A percentile compares a stretch with the other conserved stretches of the same genome.
Evolutionary conservation across 2,797 vertebrate species (phyloP).

Genomic region (Antrozous pallidus): DNA sequence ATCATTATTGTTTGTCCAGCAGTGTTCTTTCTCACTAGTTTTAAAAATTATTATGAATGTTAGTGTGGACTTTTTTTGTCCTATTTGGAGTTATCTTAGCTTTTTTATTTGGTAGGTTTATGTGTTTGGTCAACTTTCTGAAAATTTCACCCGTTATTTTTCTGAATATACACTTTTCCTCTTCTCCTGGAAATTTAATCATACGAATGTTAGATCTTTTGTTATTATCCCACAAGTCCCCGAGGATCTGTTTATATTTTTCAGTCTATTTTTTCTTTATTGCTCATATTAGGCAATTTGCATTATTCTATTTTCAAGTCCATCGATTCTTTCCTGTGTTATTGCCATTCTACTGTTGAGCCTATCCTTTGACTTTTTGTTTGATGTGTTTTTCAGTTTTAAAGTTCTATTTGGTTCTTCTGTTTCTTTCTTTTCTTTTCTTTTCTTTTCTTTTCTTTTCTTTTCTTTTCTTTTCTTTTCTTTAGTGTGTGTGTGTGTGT

Average conservation of each 20-base stretch:
- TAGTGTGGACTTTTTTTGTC: not conserved
- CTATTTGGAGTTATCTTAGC: not conserved
- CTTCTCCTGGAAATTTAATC: no score
- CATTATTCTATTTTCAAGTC: not conserved
- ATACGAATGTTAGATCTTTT: no score
- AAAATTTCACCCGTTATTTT: not conserved
- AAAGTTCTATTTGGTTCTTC: not conserved
- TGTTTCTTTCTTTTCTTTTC: no score
- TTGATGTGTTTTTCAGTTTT: constrained; percentile 21
- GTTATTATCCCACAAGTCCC: no score
- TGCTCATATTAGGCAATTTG: not conserved
- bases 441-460: no score
- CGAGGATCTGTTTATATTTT: not conserved
- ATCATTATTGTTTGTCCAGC: not conserved
- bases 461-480: no score
- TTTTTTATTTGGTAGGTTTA: constrained; percentile 8
- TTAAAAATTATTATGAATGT: not conserved
- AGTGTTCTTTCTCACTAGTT: not conserved
- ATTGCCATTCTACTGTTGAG: not conserved
- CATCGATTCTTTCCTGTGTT: not conserved
- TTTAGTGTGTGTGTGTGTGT: no score
- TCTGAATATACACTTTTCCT: no score
- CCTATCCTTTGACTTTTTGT: not conserved
- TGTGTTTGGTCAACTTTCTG: constrained; percentile 16
- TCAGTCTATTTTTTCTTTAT: not conserved